Evolutionary conservation across 1,140 invertebrate species (phyloP).

Genomic region (Dendroctonus ponderosae): DNA sequence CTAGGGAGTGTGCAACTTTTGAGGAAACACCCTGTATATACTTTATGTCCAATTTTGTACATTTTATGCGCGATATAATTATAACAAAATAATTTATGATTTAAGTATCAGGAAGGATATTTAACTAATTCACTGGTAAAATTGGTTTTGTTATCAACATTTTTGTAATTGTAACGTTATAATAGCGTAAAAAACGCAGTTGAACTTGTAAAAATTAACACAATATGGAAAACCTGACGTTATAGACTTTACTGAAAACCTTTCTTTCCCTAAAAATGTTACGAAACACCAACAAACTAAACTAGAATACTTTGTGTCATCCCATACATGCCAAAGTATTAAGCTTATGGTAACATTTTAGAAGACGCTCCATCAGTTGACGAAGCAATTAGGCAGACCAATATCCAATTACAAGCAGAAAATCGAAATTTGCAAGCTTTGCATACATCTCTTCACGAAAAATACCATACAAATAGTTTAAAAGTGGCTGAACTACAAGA

Average conservation of each 20-base stretch:
- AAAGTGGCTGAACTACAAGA: slow-evolving; percentile 92
- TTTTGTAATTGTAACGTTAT: not conserved
- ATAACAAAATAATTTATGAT: too few relatives aligned
- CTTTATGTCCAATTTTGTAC: too few relatives aligned
- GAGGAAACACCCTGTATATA: too few relatives aligned
- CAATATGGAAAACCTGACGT: too few relatives aligned
- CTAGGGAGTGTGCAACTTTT: too few relatives aligned
- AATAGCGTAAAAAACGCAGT: not conserved
- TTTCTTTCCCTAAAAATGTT: too few relatives aligned
- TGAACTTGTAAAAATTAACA: too few relatives aligned
- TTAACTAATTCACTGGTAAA: not conserved
- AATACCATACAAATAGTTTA: slow-evolving; percentile 87
- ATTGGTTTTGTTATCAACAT: not conserved
- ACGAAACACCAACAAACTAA: too few relatives aligned
- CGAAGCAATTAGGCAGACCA: slow-evolving; percentile 77
- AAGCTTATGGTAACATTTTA: slow-evolving; percentile 39
- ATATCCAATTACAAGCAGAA: slow-evolving; percentile 85
- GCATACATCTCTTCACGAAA: slow-evolving; percentile 90
- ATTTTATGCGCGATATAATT: too few relatives aligned
- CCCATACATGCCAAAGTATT: too few relatives aligned
- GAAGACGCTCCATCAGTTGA: slow-evolving; percentile 72
- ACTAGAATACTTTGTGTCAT: too few relatives aligned
- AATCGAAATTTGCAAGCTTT: slow-evolving; percentile 89
- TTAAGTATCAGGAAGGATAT: not conserved
- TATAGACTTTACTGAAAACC: too few relatives aligned